phyloP scores from a whole-genome alignment of 1,140 invertebrate species.

The Papilio helenus region DNA sequence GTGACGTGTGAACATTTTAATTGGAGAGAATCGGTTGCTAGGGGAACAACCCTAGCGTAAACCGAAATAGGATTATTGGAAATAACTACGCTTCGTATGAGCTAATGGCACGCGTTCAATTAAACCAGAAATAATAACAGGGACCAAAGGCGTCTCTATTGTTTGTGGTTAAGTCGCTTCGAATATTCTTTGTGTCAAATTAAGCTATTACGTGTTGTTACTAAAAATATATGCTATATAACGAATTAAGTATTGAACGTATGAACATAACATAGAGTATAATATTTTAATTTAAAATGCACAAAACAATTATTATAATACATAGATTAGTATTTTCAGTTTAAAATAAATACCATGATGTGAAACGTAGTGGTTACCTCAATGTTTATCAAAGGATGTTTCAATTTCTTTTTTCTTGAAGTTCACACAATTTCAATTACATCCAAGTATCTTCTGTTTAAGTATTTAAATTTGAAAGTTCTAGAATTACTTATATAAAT shows the following conservation, averaged over 20 bases:
- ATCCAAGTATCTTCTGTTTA: not conserved
- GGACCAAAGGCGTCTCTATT: not conserved
- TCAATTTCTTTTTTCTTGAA: not conserved
- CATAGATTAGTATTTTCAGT: too few relatives aligned
- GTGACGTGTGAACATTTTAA: constrained; percentile 79
- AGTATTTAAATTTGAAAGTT: not conserved
- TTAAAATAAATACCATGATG: too few relatives aligned
- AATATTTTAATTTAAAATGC: too few relatives aligned
- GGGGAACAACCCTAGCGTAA: constrained; percentile 64
- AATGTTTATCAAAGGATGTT: too few relatives aligned
- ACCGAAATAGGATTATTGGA: constrained; percentile 62
- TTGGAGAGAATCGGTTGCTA: constrained; percentile 61
- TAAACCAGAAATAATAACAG: constrained; percentile 45
- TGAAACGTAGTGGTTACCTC: too few relatives aligned
- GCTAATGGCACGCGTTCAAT: constrained; percentile 39
- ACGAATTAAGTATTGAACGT: too few relatives aligned
- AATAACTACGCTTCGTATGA: constrained; percentile 45
- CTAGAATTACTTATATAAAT: not conserved
- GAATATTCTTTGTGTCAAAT: not conserved
- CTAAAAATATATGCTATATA: too few relatives aligned
- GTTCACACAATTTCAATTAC: not conserved
- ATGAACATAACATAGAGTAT: too few relatives aligned
- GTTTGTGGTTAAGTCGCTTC: not conserved
- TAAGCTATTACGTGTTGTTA: not conserved
- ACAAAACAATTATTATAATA: too few relatives aligned